Percentiles rank a stretch among this genome's conserved stretches.
These are phyloP conservation scores for Blera fallax DNA, from an alignment of 2,888 invertebrate species.

Conservation along the genomic window DNA sequence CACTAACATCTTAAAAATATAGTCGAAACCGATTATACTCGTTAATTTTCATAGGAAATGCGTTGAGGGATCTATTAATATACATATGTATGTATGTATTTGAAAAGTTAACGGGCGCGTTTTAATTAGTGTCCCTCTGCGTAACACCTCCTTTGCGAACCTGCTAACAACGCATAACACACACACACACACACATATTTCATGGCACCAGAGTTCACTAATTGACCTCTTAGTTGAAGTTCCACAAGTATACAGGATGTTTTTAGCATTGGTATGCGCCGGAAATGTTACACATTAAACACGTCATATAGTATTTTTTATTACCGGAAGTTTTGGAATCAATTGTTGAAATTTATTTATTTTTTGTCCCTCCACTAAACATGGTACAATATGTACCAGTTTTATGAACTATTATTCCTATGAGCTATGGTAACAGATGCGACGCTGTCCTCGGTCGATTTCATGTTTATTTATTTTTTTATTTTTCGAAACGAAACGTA, in stretches of 20 bases:
- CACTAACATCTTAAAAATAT: too few relatives aligned
- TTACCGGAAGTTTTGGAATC: background rate
- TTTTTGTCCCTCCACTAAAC: slow-evolving; percentile 1
- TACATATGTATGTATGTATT: too few relatives aligned
- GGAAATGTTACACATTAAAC: background rate
- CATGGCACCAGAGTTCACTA: too few relatives aligned
- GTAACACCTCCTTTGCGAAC: too few relatives aligned
- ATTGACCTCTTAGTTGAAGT: background rate
- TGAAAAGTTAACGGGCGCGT: too few relatives aligned
- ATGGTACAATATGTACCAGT: background rate
- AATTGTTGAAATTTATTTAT: slow-evolving; percentile 12
- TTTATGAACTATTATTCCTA: background rate
- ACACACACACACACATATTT: too few relatives aligned
- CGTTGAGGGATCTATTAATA: too few relatives aligned
- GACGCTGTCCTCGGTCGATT: background rate
- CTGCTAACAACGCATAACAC: too few relatives aligned
- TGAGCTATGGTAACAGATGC: slow-evolving; percentile 12
- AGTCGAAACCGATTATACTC: too few relatives aligned
- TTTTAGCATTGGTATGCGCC: background rate
- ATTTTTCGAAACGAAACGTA: background rate
- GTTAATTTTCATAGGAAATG: too few relatives aligned
- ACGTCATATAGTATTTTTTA: background rate
- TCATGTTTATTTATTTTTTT: background rate
- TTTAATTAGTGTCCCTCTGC: too few relatives aligned
- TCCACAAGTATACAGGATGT: too few relatives aligned